Evolutionary conservation across 1,140 invertebrate species (phyloP), one percentile per base, ranked within the genome.

Genomic region (Heliconius himera): DNA sequence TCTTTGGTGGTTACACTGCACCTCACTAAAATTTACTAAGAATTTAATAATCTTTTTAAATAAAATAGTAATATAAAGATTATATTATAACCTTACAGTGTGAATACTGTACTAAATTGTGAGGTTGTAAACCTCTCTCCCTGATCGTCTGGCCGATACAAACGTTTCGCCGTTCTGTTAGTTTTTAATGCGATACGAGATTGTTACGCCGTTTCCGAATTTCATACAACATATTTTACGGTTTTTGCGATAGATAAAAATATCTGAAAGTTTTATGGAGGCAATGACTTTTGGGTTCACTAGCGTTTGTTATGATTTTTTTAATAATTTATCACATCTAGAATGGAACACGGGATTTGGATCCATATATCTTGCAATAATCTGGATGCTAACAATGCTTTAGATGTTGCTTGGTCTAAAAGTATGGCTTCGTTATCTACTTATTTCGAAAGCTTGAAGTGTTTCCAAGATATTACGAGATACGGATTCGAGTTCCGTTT

Each of bases 171-270:
- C 29, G 66, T 66, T 36, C 16, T 77, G 66, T 77, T 77, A 77
- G 66, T 77, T 70, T 71, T 77, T 77, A 76, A 71, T 76, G 66
- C 41, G 66, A 76, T 51, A 51, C 38, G 18, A 76, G 36, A 71
- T 76, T 70, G 75, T 51, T 70, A 71, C 74, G 20, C 49, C 70
- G 60, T 76, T 71, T 71, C 26, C 66, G 33, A 71, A 71, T 70
- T 76, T 71, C 41, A 49, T 70, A 76, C 66, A 18, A 36, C 36
- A 76, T 71, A 77, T 77, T 46, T 77, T 77, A 77, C 66, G 41
- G 66, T 18, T 18, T 4, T 16, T 41, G 26, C 9, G 26, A 76
- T 70, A 72, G 41, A 76, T 76, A 20, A 77, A 77, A 76, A 49
- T 38, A 41, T 77, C 4, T 70, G 22, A 77, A 77, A 36, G 20